phyloP scores from a whole-genome alignment of 2,888 invertebrate genomes.

The Drosophila demipolita region DNA sequence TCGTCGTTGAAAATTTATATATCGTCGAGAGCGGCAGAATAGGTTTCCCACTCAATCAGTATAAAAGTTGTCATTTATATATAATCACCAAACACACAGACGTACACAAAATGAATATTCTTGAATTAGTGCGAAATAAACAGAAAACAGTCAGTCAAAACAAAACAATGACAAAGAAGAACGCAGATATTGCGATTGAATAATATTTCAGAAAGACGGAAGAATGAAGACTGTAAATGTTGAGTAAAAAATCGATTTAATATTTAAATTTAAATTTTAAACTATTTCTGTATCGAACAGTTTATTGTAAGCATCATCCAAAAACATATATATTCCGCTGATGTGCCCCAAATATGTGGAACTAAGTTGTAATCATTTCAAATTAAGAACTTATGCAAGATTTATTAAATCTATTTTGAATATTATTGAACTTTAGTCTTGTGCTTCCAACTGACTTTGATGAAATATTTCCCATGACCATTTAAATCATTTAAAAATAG shows the following conservation, averaged over 20 bases:
- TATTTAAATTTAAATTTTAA: too few relatives aligned
- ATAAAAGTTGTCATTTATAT: background rate
- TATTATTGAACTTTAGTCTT: background rate
- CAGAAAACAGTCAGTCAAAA: too few relatives aligned
- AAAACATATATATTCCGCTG: background rate
- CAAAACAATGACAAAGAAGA: background rate
- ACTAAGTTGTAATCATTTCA: too few relatives aligned
- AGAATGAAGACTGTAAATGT: too few relatives aligned
- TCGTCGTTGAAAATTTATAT: background rate
- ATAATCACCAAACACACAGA: background rate
- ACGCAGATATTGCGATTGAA: background rate
- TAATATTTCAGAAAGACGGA: background rate
- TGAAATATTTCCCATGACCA: background rate
- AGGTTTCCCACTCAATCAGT: background rate
- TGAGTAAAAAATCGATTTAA: too few relatives aligned
- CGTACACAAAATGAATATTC: background rate
- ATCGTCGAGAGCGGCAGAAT: background rate
- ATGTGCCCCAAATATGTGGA: too few relatives aligned
- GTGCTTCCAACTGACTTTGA: too few relatives aligned
- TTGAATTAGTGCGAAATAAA: background rate
- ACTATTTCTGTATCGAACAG: too few relatives aligned
- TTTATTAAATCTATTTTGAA: background rate
- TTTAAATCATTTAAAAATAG: background rate
- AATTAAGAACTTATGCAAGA: background rate
- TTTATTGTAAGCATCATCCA: background rate